These are phyloP conservation scores for Heteromormyrus szaboi DNA, from an alignment of 2,797 vertebrate genomes.

Conservation along the genomic window DNA sequence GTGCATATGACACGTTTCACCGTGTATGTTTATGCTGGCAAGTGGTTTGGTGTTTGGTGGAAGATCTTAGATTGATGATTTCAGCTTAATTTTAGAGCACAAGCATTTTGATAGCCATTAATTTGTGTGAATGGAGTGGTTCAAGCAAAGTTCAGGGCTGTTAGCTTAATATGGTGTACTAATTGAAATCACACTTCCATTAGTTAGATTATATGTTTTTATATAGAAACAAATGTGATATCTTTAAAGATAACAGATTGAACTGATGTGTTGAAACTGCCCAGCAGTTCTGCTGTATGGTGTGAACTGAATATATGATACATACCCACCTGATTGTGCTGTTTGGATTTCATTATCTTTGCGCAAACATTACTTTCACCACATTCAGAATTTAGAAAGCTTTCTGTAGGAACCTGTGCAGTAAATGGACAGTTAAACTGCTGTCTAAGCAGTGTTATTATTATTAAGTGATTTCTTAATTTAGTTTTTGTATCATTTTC, in stretches of 20 bases:
- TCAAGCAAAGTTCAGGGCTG: neutral
- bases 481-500: neutral
- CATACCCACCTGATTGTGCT: neutral
- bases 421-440: neutral
- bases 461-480: neutral
- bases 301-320: neutral
- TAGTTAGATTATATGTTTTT: neutral
- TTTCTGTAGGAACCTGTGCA: neutral
- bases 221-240: constrained; percentile 1
- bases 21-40: neutral
- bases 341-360: neutral
- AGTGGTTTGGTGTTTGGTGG: neutral
- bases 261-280: neutral
- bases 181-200: constrained; percentile 8
- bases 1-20: neutral
- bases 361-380: neutral
- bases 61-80: neutral
- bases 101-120: neutral
- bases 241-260: neutral
- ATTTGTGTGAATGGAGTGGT: neutral
- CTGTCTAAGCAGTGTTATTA: neutral
- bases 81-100: neutral
- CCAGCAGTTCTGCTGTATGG: neutral
- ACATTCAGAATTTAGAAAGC: neutral
- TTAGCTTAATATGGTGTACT: neutral